A percentile compares a stretch with the other conserved stretches of the same genome.
Evolutionary conservation across 2,113 vertebrate species (phyloP).

Genomic region (Strix aluco): DNA sequence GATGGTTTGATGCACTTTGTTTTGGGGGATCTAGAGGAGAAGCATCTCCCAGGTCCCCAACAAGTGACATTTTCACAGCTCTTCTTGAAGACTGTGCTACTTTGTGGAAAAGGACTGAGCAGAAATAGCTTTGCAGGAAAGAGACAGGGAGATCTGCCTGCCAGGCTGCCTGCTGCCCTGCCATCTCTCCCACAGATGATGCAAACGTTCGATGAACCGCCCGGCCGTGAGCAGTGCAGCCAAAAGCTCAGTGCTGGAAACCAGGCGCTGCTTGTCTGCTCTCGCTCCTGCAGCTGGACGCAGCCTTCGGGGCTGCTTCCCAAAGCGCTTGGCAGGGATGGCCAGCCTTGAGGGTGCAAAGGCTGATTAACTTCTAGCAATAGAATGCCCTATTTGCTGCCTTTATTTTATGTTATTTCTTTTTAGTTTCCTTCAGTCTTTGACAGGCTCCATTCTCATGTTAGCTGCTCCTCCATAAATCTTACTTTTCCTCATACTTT

Average conservation of each 20-base stretch:
- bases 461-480: not conserved
- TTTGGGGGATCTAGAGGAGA: not conserved
- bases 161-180: not conserved
- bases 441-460: not conserved
- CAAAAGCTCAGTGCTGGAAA: not conserved
- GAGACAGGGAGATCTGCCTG: not conserved
- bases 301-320: not conserved
- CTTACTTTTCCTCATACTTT: not conserved
- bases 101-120: not conserved
- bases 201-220: accelerated
- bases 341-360: not conserved
- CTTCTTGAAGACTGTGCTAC: not conserved
- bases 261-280: not conserved
- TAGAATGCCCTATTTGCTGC: not conserved
- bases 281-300: not conserved
- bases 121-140: not conserved
- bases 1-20: not conserved
- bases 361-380: not conserved
- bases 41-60: not conserved
- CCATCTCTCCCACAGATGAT: accelerated
- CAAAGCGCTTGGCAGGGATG: not conserved
- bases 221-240: accelerated
- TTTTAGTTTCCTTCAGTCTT: not conserved
- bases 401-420: not conserved
- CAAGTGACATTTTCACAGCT: not conserved